These are phyloP conservation scores for Aleiodes leptofemur DNA, from an alignment of 2,888 invertebrate genomes.

Conservation along the genomic window DNA sequence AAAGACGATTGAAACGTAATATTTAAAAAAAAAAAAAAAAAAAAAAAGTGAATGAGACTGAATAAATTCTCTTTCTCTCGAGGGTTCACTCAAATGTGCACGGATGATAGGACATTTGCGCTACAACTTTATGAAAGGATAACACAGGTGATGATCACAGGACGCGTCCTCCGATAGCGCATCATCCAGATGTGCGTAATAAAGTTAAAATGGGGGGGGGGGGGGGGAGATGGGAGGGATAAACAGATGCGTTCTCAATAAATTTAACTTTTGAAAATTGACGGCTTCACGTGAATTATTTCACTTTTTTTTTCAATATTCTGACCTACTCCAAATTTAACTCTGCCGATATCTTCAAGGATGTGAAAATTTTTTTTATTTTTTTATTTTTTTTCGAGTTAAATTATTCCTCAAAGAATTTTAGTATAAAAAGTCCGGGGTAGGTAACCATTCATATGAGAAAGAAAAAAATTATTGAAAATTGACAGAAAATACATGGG, in stretches of 20 bases:
- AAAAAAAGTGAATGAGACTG: neutral
- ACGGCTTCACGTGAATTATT: neutral
- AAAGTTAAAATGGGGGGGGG: neutral
- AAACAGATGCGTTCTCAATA: constrained; percentile 8
- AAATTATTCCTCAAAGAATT: too few species aligned
- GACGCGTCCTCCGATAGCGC: constrained; percentile 18
- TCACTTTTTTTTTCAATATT: neutral
- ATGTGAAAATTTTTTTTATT: too few species aligned
- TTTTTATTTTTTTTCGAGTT: too few species aligned
- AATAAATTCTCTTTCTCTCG: constrained; percentile 1
- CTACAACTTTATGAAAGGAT: constrained; percentile 23
- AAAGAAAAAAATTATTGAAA: too few species aligned
- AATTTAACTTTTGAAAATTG: neutral
- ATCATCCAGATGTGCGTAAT: constrained; percentile 29
- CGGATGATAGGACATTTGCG: constrained; percentile 31
- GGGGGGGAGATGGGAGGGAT: too few species aligned
- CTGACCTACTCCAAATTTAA: neutral
- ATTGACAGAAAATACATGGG: too few species aligned
- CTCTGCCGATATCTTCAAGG: too few species aligned
- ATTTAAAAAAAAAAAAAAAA: neutral
- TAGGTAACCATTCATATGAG: too few species aligned
- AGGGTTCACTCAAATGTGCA: neutral
- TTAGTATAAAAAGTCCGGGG: too few species aligned
- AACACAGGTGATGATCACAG: constrained; percentile 25
- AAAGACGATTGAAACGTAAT: neutral